A percentile compares a stretch with the other conserved stretches of the same genome.
Conservation (phyloP, 2,888 invertebrate species). For the Prosapia bicincta region DNA sequence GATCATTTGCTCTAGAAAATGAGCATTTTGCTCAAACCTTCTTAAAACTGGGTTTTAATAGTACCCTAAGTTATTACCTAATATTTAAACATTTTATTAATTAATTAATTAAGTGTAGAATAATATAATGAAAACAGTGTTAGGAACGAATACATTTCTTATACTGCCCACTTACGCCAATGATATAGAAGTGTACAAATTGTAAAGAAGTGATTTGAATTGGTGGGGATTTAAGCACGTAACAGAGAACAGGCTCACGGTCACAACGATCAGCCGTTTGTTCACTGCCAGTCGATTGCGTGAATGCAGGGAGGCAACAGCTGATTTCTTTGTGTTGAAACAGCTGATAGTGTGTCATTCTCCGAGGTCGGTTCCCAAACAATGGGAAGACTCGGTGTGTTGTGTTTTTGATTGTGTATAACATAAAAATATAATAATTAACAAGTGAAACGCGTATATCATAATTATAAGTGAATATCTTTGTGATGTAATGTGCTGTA, state of each 20-base stretch:
- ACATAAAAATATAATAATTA: neutral
- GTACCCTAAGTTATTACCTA: no score
- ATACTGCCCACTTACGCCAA: no score
- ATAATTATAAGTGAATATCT: neutral
- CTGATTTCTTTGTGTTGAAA: neutral
- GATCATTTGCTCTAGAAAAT: no score
- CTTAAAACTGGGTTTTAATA: no score
- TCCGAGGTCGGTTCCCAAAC: neutral
- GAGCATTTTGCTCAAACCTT: no score
- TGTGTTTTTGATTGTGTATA: neutral
- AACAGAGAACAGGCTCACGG: neutral
- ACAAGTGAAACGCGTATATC: neutral
- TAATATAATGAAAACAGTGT: no score
- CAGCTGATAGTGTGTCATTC: neutral
- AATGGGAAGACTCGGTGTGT: neutral
- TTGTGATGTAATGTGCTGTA: neutral
- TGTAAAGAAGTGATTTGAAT: no score
- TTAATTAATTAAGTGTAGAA: no score
- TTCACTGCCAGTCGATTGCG: neutral
- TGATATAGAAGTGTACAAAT: no score
- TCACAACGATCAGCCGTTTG: neutral
- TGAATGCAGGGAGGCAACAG: neutral
- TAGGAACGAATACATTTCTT: no score
- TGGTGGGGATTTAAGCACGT: neutral
- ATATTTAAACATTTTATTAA: no score